Evolutionary conservation across 2,888 invertebrate genomes (phyloP).

Genomic region (Teleogryllus oceanicus): DNA sequence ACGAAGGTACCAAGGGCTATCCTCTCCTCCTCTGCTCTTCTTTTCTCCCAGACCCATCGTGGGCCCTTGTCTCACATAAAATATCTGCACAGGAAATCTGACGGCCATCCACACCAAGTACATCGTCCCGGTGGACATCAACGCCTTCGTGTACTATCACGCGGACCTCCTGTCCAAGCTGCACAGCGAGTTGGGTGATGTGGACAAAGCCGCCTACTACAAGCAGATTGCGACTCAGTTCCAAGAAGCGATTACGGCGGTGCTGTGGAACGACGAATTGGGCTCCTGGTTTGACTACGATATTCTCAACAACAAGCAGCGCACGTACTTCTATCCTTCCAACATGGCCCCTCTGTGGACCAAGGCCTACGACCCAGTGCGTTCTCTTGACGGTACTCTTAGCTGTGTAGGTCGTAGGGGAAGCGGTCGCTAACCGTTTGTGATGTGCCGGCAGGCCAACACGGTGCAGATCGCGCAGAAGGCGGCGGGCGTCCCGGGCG

Average conservation of each 20-base stretch:
- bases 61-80: no score
- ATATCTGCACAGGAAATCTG: slow-evolving; percentile 50
- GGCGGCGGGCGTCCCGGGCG: slow-evolving; percentile 59
- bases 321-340: slow-evolving; percentile 66
- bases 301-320: slow-evolving; percentile 51
- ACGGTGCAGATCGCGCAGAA: slow-evolving; percentile 38
- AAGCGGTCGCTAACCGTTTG: not conserved
- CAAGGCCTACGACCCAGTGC: slow-evolving; percentile 51
- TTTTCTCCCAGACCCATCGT: no score
- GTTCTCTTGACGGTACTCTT: slow-evolving; percentile 37
- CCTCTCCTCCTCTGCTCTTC: no score
- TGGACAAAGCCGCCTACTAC: slow-evolving; percentile 54
- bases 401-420: not conserved
- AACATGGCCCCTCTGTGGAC: slow-evolving; percentile 76
- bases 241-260: slow-evolving; percentile 60
- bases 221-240: slow-evolving; percentile 54
- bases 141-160: slow-evolving; percentile 70
- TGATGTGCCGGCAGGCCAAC: not conserved
- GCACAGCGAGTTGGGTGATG: slow-evolving; percentile 53
- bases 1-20: slow-evolving; percentile 54
- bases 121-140: slow-evolving; percentile 78
- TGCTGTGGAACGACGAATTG: slow-evolving; percentile 71
- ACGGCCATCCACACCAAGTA: slow-evolving; percentile 61
- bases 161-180: slow-evolving; percentile 62
- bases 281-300: slow-evolving; percentile 83